These are phyloP conservation scores for Micropoecilia bifurca DNA, from an alignment of 2,797 vertebrate species.

Conservation along the genomic window DNA sequence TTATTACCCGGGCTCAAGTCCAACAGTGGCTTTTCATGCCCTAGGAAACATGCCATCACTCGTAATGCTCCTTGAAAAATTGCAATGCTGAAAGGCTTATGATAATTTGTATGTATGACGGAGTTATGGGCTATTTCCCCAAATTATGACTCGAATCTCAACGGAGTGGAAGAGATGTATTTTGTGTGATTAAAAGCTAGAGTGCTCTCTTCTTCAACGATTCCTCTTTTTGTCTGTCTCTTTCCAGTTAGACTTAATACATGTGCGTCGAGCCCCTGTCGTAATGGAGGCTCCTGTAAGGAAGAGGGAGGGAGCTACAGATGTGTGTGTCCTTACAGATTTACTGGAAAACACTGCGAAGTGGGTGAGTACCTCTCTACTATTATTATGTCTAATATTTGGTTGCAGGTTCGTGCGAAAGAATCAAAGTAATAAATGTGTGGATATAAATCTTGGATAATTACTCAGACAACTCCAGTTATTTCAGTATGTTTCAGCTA, in stretches of 20 bases:
- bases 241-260: conserved; percentile 90
- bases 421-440: neutral
- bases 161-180: conserved; percentile 53
- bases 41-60: conserved; percentile 56
- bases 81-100: conserved; percentile 55
- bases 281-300: conserved; percentile 94
- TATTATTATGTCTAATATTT: neutral
- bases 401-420: neutral
- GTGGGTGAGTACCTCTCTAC: conserved; percentile 85
- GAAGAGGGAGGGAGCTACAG: conserved; percentile 88
- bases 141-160: conserved; percentile 42
- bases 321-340: conserved; percentile 94
- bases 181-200: conserved; percentile 41
- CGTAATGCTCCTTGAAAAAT: conserved; percentile 60
- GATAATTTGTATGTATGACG: conserved; percentile 53
- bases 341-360: conserved; percentile 96
- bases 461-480: neutral
- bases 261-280: conserved; percentile 91
- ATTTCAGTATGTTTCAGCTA: neutral
- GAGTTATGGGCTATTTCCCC: conserved; percentile 50
- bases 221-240: conserved; percentile 44
- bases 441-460: neutral
- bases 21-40: conserved; percentile 36
- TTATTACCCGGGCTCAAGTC: conserved; percentile 31
- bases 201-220: conserved; percentile 40